Evolutionary conservation across 2,888 invertebrate species (phyloP).

Genomic region (Hydropsyche betteni): DNA sequence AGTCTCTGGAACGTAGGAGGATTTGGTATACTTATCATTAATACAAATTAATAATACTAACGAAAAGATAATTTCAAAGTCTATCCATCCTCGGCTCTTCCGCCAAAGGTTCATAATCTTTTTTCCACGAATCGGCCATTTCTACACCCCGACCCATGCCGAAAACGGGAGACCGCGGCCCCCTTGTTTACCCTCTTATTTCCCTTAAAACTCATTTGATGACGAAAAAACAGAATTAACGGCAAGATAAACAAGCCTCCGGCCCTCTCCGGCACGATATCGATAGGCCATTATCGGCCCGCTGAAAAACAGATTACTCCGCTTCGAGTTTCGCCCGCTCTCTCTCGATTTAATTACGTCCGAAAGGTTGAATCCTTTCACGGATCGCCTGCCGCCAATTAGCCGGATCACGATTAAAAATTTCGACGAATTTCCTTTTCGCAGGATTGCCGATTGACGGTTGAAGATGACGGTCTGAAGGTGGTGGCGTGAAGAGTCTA

Average conservation of each 20-base stretch:
- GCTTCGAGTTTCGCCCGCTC: slow-evolving; percentile 13
- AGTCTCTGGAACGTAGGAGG: no score
- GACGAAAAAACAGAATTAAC: slow-evolving; percentile 33
- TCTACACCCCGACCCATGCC: not conserved
- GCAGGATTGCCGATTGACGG: not conserved
- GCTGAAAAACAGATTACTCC: slow-evolving; percentile 31
- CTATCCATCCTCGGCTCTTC: not conserved
- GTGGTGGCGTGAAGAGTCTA: not conserved
- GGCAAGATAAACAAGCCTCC: slow-evolving; percentile 25
- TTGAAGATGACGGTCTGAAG: slow-evolving; percentile 6
- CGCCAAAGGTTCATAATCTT: not conserved
- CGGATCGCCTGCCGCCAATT: no score
- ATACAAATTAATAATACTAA: no score
- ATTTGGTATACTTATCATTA: no score
- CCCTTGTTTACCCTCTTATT: slow-evolving; percentile 29
- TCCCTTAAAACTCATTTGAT: slow-evolving; percentile 33
- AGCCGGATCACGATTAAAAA: no score
- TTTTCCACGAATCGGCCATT: not conserved
- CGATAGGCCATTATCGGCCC: slow-evolving; percentile 29
- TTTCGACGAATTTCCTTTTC: not conserved
- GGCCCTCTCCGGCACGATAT: not conserved
- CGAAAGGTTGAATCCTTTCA: not conserved
- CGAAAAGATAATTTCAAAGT: no score
- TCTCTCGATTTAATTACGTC: slow-evolving; percentile 23
- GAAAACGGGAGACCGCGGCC: not conserved